phyloP scores from a whole-genome alignment of 2,888 invertebrate genomes.

The Sphaerophoria rueppellii region DNA sequence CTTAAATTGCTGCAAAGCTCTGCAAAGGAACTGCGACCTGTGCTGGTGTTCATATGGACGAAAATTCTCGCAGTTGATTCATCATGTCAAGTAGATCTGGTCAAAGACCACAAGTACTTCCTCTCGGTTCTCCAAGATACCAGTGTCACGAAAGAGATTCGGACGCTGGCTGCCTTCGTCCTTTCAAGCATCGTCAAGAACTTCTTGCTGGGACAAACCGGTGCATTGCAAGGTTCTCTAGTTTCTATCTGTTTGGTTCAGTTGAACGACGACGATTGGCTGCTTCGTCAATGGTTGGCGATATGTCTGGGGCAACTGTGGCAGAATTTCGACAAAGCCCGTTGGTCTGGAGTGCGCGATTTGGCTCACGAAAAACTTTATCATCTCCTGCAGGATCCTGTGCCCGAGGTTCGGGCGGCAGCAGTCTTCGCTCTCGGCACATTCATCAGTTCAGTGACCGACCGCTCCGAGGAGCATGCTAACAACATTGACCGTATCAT shows the following conservation, averaged over 20 bases:
- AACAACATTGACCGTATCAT: conserved; percentile 96
- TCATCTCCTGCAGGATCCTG: conserved; percentile 89
- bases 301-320: conserved; percentile 95
- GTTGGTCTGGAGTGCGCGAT: conserved; percentile 98
- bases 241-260: conserved; percentile 96
- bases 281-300: conserved; percentile 93
- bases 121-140: conserved; percentile 94
- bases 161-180: conserved; percentile 97
- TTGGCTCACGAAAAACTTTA: conserved; percentile 98
- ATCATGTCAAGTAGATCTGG: conserved; percentile 97
- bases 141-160: conserved; percentile 91
- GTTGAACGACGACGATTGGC: conserved; percentile 87
- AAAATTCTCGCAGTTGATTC: conserved; percentile 98
- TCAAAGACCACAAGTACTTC: conserved; percentile 98
- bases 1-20: conserved; percentile 97
- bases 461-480: conserved; percentile 96
- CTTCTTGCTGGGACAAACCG: conserved; percentile 94
- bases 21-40: conserved; percentile 94
- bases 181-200: conserved; percentile 96
- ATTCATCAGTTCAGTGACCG: conserved; percentile 92
- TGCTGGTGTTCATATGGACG: conserved; percentile 99
- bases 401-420: conserved; percentile 96
- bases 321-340: conserved; percentile 93
- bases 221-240: conserved; percentile 93
- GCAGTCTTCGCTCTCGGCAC: conserved; percentile 97